A percentile compares a stretch with the other conserved stretches of the same genome.
Evolutionary conservation across 2,113 vertebrate species (phyloP).

Genomic region (Oceanodroma tethys): DNA sequence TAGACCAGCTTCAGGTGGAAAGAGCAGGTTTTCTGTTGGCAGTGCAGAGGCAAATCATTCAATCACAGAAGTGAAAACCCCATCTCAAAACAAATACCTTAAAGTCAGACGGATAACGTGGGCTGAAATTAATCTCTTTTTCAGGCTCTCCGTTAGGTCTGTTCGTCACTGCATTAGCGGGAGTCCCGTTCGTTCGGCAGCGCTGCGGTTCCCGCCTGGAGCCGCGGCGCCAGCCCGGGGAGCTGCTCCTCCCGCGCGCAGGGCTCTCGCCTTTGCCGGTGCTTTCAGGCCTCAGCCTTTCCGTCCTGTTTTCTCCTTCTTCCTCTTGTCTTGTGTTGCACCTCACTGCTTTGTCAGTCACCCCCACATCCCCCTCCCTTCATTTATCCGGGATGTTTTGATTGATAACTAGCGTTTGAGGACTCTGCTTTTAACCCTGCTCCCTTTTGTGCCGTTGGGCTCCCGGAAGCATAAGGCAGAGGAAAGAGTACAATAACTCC

Average conservation of each 20-base stretch:
- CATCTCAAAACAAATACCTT: neutral
- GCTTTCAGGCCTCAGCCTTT: neutral
- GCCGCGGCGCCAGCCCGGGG: fast-evolving
- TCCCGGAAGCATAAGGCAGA: neutral
- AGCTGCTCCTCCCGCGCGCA: neutral
- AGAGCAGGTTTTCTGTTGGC: neutral
- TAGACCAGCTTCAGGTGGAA: neutral
- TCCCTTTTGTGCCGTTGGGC: neutral
- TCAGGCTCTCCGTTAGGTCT: neutral
- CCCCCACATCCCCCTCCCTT: neutral
- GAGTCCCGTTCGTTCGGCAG: neutral
- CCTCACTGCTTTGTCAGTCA: neutral
- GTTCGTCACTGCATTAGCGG: neutral
- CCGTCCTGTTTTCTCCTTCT: neutral
- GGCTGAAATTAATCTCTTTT: neutral
- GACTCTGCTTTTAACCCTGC: neutral
- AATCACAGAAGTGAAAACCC: neutral
- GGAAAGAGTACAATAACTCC: neutral
- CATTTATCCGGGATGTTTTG: neutral
- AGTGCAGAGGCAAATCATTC: neutral
- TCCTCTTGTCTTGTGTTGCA: neutral
- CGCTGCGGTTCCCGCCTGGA: fast-evolving
- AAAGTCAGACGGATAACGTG: neutral
- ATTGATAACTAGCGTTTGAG: neutral
- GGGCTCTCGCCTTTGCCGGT: neutral